phyloP scores from a whole-genome alignment of 2,797 vertebrate genomes.

The Tokudaia tokunoshimensis region DNA sequence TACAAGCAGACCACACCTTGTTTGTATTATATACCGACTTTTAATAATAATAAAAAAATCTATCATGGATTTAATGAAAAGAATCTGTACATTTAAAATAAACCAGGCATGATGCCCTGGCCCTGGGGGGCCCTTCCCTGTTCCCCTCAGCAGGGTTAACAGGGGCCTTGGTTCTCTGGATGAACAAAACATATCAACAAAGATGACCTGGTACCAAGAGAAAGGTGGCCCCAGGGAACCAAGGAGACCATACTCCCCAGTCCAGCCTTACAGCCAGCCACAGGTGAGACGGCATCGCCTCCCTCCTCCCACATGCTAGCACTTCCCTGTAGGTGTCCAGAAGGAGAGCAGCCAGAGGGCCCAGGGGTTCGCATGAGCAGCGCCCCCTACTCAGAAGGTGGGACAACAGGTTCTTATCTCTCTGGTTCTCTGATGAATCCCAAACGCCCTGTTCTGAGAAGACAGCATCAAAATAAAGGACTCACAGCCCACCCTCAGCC shows the following conservation, averaged over 20 bases:
- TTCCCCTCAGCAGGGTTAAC: neutral
- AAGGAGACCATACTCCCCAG: neutral
- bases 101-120: slow-evolving; percentile 82
- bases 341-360: neutral
- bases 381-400: neutral
- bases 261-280: neutral
- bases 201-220: neutral
- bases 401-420: neutral
- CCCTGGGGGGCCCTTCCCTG: neutral
- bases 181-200: neutral
- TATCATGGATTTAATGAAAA: slow-evolving; percentile 80
- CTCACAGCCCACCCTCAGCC: neutral
- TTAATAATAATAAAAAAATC: slow-evolving; percentile 87
- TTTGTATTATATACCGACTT: slow-evolving; percentile 86
- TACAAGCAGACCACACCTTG: slow-evolving; percentile 62
- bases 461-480: slow-evolving; percentile 44
- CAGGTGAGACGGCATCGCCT: neutral
- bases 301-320: neutral
- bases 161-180: neutral
- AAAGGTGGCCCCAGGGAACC: accelerated
- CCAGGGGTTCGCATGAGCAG: neutral
- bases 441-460: slow-evolving; percentile 60
- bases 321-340: neutral
- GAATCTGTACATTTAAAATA: slow-evolving; percentile 82
- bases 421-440: slow-evolving; percentile 47